Base-by-base conservation (phyloP, 1,140 invertebrate species). In the Plutomurus gul region DNA sequence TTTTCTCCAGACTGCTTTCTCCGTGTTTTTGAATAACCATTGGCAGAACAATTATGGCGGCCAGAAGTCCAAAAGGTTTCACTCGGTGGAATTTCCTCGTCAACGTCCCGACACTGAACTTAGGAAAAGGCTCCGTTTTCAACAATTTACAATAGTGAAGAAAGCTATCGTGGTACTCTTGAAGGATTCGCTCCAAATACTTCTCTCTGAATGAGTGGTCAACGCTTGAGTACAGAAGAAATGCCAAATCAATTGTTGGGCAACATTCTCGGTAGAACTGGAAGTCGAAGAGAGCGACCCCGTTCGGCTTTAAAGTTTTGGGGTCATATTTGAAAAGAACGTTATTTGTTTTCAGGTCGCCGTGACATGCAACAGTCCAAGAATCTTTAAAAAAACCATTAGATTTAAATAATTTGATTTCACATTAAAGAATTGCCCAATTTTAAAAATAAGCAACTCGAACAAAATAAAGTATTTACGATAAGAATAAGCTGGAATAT, bases 321-420 rank as follows among this genome's bases (percentile, higher is more conserved):
- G 87, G 81, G 3, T 85, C 82, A 20, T 72, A 72, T 77, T 88
- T 87, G 11, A 89, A 88, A 3, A 93, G 84, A 83, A 93, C 93
- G 84, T 93, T 93, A 39, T 91, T 92, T 8, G 87, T 84, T 90
- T 91, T 91, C 3, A 91, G 80, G 85, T 92, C 90, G 0, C 89
- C 89, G 84, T 92, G 91, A 25, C 86, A 86, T 0, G 91, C 82
- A 0, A 89, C 88, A 77, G 51, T 49, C 80, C 80, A 81, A n/a
- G 60, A 37, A 36, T 70, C 60, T 65, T 8, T 16, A 33, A 6
- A 30, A 4, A 65, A 65, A 30, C 1, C 25, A n/a, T 30, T 30
- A 65, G 6, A 25, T 27, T 65, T 27, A 49, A 22, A 49, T n/a
- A 10, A 46, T 3, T 1, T 46, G 6, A n/a, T 46, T n/a, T n/a